Conservation (phyloP, 2,113 vertebrate genomes). For the Amia ocellicauda region DNA sequence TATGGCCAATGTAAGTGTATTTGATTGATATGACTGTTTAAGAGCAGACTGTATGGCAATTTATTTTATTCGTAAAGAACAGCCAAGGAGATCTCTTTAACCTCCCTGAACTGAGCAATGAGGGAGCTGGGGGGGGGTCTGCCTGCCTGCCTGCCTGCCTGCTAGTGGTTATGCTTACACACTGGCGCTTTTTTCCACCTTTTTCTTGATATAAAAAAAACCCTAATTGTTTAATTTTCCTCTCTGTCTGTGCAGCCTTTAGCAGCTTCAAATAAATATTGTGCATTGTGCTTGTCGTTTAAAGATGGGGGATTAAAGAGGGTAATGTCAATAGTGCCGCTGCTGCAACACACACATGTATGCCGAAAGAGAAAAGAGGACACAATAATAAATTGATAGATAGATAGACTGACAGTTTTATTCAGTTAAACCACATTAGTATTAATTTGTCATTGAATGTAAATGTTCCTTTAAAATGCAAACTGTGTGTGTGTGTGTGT, state of each 20-base stretch:
- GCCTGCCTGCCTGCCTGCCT: conserved; percentile 11
- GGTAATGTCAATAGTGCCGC: neutral
- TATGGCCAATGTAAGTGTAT: conserved; percentile 58
- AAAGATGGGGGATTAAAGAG: neutral
- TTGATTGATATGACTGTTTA: conserved; percentile 62
- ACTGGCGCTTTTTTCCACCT: neutral
- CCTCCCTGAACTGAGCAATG: conserved; percentile 20
- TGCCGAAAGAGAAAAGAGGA: neutral
- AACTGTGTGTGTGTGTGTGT: no score
- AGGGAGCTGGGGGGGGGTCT: neutral
- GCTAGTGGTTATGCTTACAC: neutral
- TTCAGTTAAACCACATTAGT: neutral
- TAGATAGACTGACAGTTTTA: neutral
- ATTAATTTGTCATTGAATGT: no score
- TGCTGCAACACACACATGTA: neutral
- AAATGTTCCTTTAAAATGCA: no score
- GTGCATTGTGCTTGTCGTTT: neutral
- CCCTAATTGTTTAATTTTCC: conserved; percentile 8
- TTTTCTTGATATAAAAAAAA: conserved; percentile 6
- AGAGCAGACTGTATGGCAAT: conserved; percentile 38
- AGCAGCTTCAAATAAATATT: neutral
- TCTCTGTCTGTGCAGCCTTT: conserved; percentile 12
- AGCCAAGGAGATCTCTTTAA: conserved; percentile 40
- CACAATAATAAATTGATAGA: no score
- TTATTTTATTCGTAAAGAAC: conserved; percentile 56